Conservation (phyloP, 37 sponge, comb jelly and placozoan genomes). For the Halisarca cf. caerulea region DNA sequence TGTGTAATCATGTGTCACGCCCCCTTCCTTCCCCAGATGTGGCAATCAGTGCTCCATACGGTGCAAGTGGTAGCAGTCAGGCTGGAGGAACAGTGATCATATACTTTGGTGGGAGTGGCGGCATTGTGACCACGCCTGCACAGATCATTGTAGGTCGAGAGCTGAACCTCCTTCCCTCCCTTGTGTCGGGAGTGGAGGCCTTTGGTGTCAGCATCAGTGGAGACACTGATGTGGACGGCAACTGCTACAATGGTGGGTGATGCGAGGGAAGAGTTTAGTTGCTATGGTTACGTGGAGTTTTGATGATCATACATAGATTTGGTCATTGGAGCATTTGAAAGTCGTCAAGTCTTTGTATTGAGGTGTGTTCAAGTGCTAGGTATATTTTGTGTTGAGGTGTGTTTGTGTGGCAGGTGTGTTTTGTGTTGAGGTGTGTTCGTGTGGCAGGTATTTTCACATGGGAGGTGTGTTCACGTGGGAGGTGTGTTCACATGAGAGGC, state of each 20-base stretch:
- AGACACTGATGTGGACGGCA: conserved; percentile 68
- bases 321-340: conserved; percentile 56
- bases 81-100: conserved; percentile 70
- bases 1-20: too few species aligned
- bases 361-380: conserved; percentile 24
- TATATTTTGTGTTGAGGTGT: conserved; percentile 54
- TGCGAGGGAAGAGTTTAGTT: not conserved
- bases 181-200: not conserved
- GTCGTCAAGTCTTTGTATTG: conserved; percentile 57
- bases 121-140: not conserved
- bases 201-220: conserved; percentile 66
- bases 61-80: not conserved
- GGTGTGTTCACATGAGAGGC: too few species aligned
- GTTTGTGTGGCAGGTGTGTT: not conserved
- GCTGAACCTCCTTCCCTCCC: not conserved
- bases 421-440: too few species aligned
- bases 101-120: conserved; percentile 43
- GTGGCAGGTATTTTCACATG: too few species aligned
- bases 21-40: too few species aligned
- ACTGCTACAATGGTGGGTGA: conserved; percentile 65
- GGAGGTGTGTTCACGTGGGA: too few species aligned
- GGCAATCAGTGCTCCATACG: conserved; percentile 88
- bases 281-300: not conserved
- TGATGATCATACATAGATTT: conserved; percentile 45
- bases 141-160: conserved; percentile 52